Evolutionary conservation across 2,113 vertebrate genomes (phyloP).

Genomic region (Pontoporia blainvillei): DNA sequence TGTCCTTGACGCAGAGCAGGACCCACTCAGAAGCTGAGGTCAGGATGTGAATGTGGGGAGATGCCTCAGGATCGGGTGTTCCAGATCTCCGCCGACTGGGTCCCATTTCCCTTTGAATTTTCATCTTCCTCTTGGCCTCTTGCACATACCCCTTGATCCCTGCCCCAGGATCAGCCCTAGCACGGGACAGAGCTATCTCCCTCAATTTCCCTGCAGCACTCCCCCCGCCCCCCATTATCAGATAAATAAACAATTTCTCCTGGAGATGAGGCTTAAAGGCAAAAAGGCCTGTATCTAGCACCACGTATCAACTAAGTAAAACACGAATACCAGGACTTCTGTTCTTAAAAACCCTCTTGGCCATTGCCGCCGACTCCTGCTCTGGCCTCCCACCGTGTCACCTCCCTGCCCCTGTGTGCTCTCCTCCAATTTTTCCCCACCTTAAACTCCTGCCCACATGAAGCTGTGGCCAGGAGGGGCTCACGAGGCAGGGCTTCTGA

Average conservation of each 20-base stretch:
- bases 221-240: background rate
- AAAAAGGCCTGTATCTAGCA: background rate
- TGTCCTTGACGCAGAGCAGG: background rate
- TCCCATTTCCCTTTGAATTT: background rate
- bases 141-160: background rate
- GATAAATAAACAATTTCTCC: background rate
- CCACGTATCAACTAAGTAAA: accelerated
- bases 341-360: background rate
- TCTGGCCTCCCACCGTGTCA: background rate
- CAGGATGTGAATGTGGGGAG: background rate
- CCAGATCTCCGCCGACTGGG: background rate
- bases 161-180: background rate
- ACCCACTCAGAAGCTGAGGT: background rate
- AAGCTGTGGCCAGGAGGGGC: background rate
- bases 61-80: background rate
- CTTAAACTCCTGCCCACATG: background rate
- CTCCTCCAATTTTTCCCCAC: no score
- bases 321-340: accelerated
- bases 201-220: no score
- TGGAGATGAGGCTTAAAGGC: background rate
- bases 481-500: background rate
- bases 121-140: background rate
- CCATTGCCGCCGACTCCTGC: background rate
- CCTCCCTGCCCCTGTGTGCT: background rate
- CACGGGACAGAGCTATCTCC: background rate